A percentile compares a stretch with the other conserved stretches of the same genome.
These are phyloP conservation scores for Trachymyrmex septentrionalis DNA, from an alignment of 1,140 invertebrate species.

Conservation along the genomic window DNA sequence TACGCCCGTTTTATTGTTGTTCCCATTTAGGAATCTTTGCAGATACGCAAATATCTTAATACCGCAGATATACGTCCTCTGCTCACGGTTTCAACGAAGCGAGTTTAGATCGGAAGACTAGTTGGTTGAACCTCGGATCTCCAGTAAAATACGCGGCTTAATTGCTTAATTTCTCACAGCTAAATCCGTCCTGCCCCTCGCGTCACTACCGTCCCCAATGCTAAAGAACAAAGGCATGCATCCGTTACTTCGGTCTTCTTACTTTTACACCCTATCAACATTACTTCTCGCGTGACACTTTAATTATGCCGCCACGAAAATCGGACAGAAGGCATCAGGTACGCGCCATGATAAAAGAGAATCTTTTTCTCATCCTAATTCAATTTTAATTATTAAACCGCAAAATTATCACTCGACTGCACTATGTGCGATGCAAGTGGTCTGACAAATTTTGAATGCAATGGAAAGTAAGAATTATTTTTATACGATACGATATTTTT, in stretches of 20 bases:
- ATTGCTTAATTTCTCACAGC: constrained; percentile 86
- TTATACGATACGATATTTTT: neutral
- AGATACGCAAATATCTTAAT: constrained; percentile 68
- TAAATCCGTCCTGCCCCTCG: constrained; percentile 74
- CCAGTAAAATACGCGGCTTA: constrained; percentile 82
- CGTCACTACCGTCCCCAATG: constrained; percentile 2
- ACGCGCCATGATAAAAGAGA: neutral
- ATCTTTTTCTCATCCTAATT: neutral
- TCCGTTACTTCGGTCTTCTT: constrained; percentile 83
- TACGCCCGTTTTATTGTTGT: neutral
- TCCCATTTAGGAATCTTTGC: neutral
- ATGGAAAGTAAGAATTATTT: constrained; percentile 1
- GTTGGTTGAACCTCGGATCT: constrained; percentile 77
- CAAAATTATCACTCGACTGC: neutral
- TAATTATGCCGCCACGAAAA: constrained; percentile 85
- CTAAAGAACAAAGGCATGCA: constrained; percentile 81
- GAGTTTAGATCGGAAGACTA: constrained; percentile 75
- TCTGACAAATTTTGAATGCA: constrained; percentile 12
- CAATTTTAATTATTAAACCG: constrained; percentile 58
- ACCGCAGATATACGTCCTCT: constrained; percentile 47
- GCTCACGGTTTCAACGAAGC: constrained; percentile 67
- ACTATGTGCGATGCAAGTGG: neutral
- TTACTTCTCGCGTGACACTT: constrained; percentile 84
- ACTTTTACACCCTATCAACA: constrained; percentile 82
- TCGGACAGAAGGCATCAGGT: constrained; percentile 73